Conservation (phyloP, 2,888 invertebrate genomes). For the Pristionchus mayeri region DNA sequence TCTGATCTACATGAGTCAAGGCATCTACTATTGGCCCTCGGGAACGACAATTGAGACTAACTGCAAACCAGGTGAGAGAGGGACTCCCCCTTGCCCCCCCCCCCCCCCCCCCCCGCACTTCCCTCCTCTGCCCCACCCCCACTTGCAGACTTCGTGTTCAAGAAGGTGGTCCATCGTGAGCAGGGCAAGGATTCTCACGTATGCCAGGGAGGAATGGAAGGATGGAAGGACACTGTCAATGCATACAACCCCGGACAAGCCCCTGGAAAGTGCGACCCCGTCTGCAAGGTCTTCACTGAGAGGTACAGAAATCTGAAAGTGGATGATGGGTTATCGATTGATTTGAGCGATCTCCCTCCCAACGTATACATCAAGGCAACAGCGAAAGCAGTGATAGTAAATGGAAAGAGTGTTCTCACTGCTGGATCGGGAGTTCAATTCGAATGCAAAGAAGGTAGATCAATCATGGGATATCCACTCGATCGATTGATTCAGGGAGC, state of each 20-base stretch:
- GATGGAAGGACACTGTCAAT: background rate
- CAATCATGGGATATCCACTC: background rate
- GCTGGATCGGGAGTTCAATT: background rate
- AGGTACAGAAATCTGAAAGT: background rate
- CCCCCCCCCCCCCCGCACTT: too few relatives aligned
- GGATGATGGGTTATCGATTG: background rate
- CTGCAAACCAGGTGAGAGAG: constrained; percentile 38
- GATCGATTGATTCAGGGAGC: background rate
- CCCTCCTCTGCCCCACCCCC: background rate
- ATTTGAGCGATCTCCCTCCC: background rate
- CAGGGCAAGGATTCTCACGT: background rate
- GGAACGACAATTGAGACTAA: constrained; percentile 21
- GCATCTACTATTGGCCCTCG: background rate
- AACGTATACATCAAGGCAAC: background rate
- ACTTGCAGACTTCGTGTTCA: constrained; percentile 23
- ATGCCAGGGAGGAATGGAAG: constrained; percentile 3
- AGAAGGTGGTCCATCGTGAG: background rate
- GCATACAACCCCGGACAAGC: background rate
- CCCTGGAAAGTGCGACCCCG: constrained; percentile 25
- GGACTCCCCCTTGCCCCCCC: too few relatives aligned
- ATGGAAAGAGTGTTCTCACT: background rate
- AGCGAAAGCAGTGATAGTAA: background rate
- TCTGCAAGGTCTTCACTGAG: background rate
- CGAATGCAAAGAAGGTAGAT: constrained; percentile 26
- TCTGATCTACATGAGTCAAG: background rate